Base-by-base conservation (phyloP, 2,113 vertebrate species). In the Dolichotis patagonum region DNA sequence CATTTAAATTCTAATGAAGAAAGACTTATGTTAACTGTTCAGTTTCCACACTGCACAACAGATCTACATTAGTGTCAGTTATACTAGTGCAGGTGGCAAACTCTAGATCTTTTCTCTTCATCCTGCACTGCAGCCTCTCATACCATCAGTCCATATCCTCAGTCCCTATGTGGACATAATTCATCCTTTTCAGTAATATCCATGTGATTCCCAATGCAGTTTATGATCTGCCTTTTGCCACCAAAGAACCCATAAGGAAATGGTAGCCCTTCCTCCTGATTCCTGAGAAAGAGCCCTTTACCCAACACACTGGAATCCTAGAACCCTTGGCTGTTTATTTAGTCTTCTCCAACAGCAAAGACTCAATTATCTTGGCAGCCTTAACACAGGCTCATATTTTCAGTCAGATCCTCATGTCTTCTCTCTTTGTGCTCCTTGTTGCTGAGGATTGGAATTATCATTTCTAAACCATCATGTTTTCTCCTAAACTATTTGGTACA, bases 131-230 rank as follows among this genome's bases (percentile, higher is more conserved):
- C 38, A 32, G 5, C 43, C 10, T 87, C 4, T 24, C 16, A 2
- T 38, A 5, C 67, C 58, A 0, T 63, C 56, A 67, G 20, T 52
- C n/a, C 22, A 58, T 14, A 63, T 17, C 13, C n/a, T 85, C 4
- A 3, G 4, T 32, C 11, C 8, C 30, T 32, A 19, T 4, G 20
- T 60, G 22, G 16, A 62, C 28, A 58, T 14, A 4, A 3, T 12
- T 41, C 5, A 13, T 69, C 20, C 60, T 83, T 54, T 54, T 32
- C 17, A 67, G 19, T 28, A 78, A 73, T 30, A 41, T 56, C 3
- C 17, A 2, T 9, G 49, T 10, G 49, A 14, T 14, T 26, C 13
- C 16, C 52, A 3, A 10, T 0, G 8, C 1, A 52, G 7, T 2
- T 30, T 0, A 0, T 24, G 28, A 20, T n/a, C 49, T 22, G 32